Evolutionary conservation across 2,797 vertebrate genomes (phyloP).

Genomic region (Lycodopsis pacificus): DNA sequence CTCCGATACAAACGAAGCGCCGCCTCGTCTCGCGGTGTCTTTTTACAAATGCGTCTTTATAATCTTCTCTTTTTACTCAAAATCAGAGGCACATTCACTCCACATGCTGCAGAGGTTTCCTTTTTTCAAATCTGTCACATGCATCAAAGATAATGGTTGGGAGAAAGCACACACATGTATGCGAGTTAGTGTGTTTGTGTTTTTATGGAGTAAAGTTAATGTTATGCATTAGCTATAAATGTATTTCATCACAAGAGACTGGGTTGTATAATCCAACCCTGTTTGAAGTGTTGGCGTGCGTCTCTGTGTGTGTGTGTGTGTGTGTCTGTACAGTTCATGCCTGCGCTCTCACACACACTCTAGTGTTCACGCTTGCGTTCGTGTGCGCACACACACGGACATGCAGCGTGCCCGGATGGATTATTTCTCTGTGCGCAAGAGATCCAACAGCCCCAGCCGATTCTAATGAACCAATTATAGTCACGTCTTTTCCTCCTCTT

Average conservation of each 20-base stretch:
- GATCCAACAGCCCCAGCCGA: slow-evolving; percentile 61
- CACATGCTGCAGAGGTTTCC: slow-evolving; percentile 31
- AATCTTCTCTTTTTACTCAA: slow-evolving; percentile 57
- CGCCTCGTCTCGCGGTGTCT: slow-evolving; percentile 20
- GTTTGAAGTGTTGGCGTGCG: slow-evolving; percentile 53
- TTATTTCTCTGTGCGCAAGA: slow-evolving; percentile 61
- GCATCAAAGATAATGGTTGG: slow-evolving; percentile 38
- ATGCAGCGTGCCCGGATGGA: slow-evolving; percentile 34
- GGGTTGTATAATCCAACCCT: slow-evolving; percentile 52
- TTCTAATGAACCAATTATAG: slow-evolving; percentile 78
- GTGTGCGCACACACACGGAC: slow-evolving; percentile 10
- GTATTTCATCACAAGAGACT: slow-evolving; percentile 58
- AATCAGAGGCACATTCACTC: slow-evolving; percentile 68
- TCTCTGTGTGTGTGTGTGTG: slow-evolving; percentile 20
- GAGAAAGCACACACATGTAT: slow-evolving; percentile 31
- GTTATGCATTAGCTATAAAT: slow-evolving; percentile 58
- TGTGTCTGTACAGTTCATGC: slow-evolving; percentile 10
- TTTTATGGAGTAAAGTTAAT: slow-evolving; percentile 48
- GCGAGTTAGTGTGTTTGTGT: slow-evolving; percentile 1
- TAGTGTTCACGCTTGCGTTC: slow-evolving; percentile 18
- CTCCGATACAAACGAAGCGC: slow-evolving; percentile 57
- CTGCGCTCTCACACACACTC: slow-evolving; percentile 12
- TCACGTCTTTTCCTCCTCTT: slow-evolving; percentile 59
- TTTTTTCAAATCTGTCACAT: slow-evolving; percentile 45
- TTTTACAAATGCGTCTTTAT: slow-evolving; percentile 50